phyloP scores from a whole-genome alignment of 2,113 vertebrate genomes.

The Brachionichthys hirsutus region DNA sequence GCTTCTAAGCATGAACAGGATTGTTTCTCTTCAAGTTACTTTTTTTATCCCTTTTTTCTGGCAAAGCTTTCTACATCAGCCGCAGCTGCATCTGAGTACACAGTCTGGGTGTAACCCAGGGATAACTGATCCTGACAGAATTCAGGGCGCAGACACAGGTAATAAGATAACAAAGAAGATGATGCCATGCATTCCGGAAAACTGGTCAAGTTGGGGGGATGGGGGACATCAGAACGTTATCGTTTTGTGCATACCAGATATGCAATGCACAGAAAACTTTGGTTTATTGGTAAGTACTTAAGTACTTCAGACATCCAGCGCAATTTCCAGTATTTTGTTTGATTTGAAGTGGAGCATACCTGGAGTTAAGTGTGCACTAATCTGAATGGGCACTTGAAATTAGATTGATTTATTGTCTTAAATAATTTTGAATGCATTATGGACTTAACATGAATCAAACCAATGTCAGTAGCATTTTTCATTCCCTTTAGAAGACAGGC shows the following conservation, averaged over 20 bases:
- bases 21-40: slow-evolving; percentile 11
- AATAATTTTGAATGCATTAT: too few relatives aligned
- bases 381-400: not conserved
- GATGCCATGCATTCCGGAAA: slow-evolving; percentile 14
- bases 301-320: not conserved
- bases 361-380: not conserved
- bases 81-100: slow-evolving; percentile 54
- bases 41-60: slow-evolving; percentile 23
- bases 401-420: too few relatives aligned
- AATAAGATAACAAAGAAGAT: slow-evolving; percentile 17
- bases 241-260: not conserved
- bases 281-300: not conserved
- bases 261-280: not conserved
- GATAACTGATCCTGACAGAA: slow-evolving; percentile 30
- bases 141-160: slow-evolving; percentile 40
- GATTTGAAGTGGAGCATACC: slow-evolving; percentile 10
- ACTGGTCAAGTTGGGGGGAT: not conserved
- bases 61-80: slow-evolving; percentile 41
- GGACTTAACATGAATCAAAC: too few relatives aligned
- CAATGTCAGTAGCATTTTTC: too few relatives aligned
- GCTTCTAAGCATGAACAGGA: slow-evolving; percentile 7
- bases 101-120: slow-evolving; percentile 50
- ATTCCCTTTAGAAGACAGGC: too few relatives aligned
- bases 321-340: not conserved
- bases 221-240: not conserved